Base-by-base conservation (phyloP, 2,797 vertebrate species). In the Macroramphosus scolopax region DNA sequence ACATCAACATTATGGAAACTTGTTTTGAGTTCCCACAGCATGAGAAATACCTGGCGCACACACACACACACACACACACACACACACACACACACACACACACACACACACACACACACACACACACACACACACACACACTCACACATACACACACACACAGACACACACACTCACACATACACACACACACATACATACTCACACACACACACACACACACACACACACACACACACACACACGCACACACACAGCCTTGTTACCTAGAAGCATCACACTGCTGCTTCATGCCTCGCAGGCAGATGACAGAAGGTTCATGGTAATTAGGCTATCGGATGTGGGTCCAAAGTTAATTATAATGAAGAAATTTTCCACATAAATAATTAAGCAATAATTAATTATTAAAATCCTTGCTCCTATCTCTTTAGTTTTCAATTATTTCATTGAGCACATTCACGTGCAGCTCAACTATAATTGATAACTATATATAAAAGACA, bases 381-480 rank as follows among this genome's bases (percentile, higher is more conserved):
- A 12, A 68, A 83, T 75, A 68, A 82, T 83, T 67, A 30, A 82
- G 42, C 6, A 14, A 4, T 38, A 26, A 68, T 83, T 64, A 80
- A 85, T 80, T 61, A 75, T 78, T 82, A 1, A 81, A 72, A 38
- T 35, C n/a, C 32, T 47, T 31, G n/a, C 37, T 60, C 66, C 66
- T 60, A 51, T 70, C 57, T 77, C 55, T 44, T 45, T 54, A 50
- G 31, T 72, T 72, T 82, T 76, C 60, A 77, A 66, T 79, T 72
- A 81, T 72, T 76, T 63, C 41, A 37, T 14, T 24, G n/a, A 49
- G 61, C 49, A 62, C 52, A 48, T n/a, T n/a, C n/a, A n/a, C n/a
- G n/a, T n/a, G n/a, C n/a, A n/a, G n/a, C 5, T 12, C 5, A 17
- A 18, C 18, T 51, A 58, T 72, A 63, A 77, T 77, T 55, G 74